phyloP scores from a whole-genome alignment of 1,140 invertebrate species.

The Polypedilum pembai region DNA sequence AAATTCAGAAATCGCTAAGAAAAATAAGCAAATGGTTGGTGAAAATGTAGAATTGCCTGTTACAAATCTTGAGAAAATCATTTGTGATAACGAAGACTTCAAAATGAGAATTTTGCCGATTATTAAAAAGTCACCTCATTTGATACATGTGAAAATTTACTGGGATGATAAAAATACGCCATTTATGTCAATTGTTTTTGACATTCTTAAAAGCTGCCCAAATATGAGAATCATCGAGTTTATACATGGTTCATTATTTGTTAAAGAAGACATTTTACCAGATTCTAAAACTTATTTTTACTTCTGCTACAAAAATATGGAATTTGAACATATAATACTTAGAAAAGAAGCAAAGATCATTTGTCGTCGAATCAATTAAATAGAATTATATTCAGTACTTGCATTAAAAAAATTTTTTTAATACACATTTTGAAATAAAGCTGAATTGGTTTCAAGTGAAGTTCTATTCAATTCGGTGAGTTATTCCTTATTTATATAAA shows the following conservation, averaged over 20 bases:
- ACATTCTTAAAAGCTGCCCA: neutral
- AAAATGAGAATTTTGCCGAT: neutral
- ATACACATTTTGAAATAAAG: too few relatives aligned
- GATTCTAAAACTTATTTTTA: neutral
- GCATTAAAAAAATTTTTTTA: too few relatives aligned
- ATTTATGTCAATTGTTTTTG: neutral
- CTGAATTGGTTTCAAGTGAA: too few relatives aligned
- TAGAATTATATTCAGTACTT: too few relatives aligned
- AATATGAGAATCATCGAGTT: neutral
- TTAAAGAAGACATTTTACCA: neutral
- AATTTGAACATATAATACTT: neutral
- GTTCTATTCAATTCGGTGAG: too few relatives aligned
- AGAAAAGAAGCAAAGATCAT: neutral
- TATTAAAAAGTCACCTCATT: neutral
- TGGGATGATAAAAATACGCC: neutral
- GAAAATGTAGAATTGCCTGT: neutral
- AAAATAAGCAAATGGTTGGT: neutral
- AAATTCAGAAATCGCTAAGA: neutral
- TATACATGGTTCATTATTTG: neutral
- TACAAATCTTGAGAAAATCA: neutral
- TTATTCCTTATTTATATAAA: too few relatives aligned
- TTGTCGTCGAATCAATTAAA: neutral
- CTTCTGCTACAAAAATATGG: neutral
- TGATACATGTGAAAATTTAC: neutral
- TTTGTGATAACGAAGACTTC: neutral